phyloP scores from a whole-genome alignment of 1,140 invertebrate species.

The Oppia nitens region DNA sequence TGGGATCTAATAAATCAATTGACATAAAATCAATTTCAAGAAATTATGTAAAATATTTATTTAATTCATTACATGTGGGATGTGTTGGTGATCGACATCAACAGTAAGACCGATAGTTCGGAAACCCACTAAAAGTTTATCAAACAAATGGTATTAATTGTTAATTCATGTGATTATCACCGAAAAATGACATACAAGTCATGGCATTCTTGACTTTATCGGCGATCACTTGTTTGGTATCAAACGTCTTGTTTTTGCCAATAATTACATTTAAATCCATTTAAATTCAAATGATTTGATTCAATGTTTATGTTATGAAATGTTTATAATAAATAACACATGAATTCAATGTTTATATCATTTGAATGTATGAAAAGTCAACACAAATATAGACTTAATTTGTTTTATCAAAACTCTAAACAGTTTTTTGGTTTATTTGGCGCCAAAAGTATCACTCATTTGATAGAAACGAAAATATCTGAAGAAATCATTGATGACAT shows the following conservation, averaged over 20 bases:
- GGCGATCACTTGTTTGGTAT: background rate
- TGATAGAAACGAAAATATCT: too few species aligned
- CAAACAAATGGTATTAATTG: background rate
- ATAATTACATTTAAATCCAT: constrained; percentile 16
- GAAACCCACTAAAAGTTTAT: background rate
- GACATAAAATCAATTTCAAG: background rate
- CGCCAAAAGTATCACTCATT: too few species aligned
- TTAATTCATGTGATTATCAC: background rate
- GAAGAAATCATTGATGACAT: too few species aligned
- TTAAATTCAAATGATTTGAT: background rate
- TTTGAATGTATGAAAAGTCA: too few species aligned
- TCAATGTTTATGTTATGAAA: too few species aligned
- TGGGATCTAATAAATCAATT: background rate
- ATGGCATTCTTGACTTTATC: background rate
- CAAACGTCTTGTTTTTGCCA: constrained; percentile 5
- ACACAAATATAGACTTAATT: too few species aligned
- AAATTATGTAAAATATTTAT: background rate
- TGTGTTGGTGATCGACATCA: background rate
- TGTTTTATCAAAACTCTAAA: too few species aligned
- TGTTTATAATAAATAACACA: too few species aligned
- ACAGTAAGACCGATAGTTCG: constrained; percentile 8
- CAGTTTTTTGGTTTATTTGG: too few species aligned
- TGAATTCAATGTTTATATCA: too few species aligned
- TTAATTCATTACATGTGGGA: background rate
- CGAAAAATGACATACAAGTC: background rate